Evolutionary conservation across 2,888 invertebrate genomes (phyloP).

Genomic region (Lochmaea capreae): DNA sequence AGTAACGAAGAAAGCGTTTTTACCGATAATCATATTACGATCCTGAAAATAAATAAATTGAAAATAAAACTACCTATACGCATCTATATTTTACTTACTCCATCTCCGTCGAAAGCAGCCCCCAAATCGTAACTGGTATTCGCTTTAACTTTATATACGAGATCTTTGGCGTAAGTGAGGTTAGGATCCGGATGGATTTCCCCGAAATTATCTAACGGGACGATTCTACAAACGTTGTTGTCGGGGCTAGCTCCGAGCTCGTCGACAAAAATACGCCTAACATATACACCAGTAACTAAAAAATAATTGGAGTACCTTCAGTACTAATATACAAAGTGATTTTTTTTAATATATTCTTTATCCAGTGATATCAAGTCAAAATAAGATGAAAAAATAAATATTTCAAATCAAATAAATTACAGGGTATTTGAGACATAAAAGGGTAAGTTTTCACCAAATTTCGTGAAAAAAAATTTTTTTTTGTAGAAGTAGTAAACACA

Average conservation of each 20-base stretch:
- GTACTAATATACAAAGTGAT: too few species aligned
- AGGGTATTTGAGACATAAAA: too few species aligned
- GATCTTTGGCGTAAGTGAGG: conserved; percentile 83
- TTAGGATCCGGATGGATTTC: conserved; percentile 98
- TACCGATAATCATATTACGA: conserved; percentile 97
- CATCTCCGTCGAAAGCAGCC: conserved; percentile 99
- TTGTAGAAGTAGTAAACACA: too few species aligned
- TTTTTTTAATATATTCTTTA: too few species aligned
- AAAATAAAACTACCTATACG: not conserved
- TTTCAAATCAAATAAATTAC: too few species aligned
- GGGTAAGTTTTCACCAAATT: too few species aligned
- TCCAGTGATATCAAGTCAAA: too few species aligned
- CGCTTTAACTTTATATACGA: conserved; percentile 73
- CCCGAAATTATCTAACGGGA: conserved; percentile 94
- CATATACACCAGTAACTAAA: conserved; percentile 96
- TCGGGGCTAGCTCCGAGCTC: conserved; percentile 82
- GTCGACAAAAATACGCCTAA: conserved; percentile 86
- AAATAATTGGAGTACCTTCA: conserved; percentile 5
- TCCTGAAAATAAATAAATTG: conserved; percentile 70
- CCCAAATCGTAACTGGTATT: conserved; percentile 80
- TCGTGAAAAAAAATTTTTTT: too few species aligned
- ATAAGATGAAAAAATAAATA: too few species aligned
- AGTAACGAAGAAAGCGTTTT: conserved; percentile 96
- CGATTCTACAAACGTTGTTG: conserved; percentile 77
- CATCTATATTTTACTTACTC: conserved; percentile 63